Base-by-base conservation (phyloP, 2,797 vertebrate species). In the Myiotriccus ornatus region DNA sequence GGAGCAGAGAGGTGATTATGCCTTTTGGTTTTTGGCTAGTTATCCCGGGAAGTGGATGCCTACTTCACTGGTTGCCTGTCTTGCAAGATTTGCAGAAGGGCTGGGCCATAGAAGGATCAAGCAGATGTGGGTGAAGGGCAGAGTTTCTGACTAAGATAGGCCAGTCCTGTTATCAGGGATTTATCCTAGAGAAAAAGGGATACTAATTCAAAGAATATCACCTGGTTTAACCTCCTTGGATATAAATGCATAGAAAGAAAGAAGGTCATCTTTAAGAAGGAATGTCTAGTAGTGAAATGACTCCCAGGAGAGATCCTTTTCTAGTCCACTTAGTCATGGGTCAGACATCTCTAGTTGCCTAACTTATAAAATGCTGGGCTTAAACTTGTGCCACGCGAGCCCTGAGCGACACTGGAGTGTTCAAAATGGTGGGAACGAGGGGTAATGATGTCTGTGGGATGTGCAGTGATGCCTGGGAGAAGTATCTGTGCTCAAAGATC, bases 311-410 rank as follows among this genome's bases (percentile, higher is more conserved):
- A 35, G 32, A 43, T 47, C 12, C 11, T 56, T 69, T 68, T 46
- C 52, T 63, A 44, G 39, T 79, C 10, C 6, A 11, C 14, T 44
- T 44, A 34, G 44, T 60, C 37, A 27, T 18, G 44, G 22, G 43
- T 64, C n/a, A 30, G 44, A 22, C 9, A 23, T 24, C 17, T 67
- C 27, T 63, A 2, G 14, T 70, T 32, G 34, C 27, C 13, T 12
- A n/a, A 4, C 24, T 60, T 39, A 2, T 47, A 9, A 19, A 49
- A 18, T 55, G 46, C 44, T 52, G 44, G 19, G 22, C 16, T 77
- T 82, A 63, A 78, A 65, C 17, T 17, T 77, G n/a, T 64, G 19
- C 28, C 50, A 7, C 0, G 0, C 0, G 3, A 74, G 14, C 30
- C 59, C 16, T 27, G 32, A 34, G 41, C 18, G 30, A 25, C 25